These are phyloP conservation scores for Eurystomus gularis DNA, from an alignment of 2,113 vertebrate species.

Conservation along the genomic window DNA sequence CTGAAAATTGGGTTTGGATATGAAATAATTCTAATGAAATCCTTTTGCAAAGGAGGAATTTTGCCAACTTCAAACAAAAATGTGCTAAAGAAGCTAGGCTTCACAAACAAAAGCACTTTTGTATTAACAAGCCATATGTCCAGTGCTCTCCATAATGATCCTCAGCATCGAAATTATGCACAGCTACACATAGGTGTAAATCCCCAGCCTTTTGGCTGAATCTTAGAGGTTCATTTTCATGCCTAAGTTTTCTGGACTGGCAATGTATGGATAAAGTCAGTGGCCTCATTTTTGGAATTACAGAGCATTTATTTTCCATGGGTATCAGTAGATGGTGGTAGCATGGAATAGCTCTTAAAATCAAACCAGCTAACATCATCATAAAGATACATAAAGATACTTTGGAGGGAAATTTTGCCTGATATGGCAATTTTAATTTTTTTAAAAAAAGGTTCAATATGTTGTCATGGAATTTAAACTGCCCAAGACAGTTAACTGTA, in stretches of 20 bases:
- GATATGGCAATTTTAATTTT: background rate
- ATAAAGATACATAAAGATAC: background rate
- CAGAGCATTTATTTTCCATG: background rate
- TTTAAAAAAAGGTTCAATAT: background rate
- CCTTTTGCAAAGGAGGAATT: background rate
- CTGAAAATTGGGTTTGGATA: background rate
- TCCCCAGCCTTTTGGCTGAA: background rate
- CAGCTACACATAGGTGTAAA: background rate
- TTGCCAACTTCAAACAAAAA: background rate
- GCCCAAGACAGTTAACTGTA: background rate
- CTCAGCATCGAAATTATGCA: background rate
- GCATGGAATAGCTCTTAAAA: background rate
- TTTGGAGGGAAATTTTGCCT: background rate
- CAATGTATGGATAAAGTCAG: background rate
- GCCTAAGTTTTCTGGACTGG: background rate
- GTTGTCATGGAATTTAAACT: background rate
- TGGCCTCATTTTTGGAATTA: background rate
- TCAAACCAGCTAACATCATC: background rate
- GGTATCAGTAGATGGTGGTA: background rate
- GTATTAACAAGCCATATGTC: background rate
- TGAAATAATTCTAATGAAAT: background rate
- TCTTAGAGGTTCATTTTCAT: background rate
- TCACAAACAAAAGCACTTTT: background rate
- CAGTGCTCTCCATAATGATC: background rate
- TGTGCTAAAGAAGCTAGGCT: background rate